Evolutionary conservation across 2,797 vertebrate species (phyloP), one percentile per base, ranked within the genome.

Genomic region (Malurus splendens): DNA sequence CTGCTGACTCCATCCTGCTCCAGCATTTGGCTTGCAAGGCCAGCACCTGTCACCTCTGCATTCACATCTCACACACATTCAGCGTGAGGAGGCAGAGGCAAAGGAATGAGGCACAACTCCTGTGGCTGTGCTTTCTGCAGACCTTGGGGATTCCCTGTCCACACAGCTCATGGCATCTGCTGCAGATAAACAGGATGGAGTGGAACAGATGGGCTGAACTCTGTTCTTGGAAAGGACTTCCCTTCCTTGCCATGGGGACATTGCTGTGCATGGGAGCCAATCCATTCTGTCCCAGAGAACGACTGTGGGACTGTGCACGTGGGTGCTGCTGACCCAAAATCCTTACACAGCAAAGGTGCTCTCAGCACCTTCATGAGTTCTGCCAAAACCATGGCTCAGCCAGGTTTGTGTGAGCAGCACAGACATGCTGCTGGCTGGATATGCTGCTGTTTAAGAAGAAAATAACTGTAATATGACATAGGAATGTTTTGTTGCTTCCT

Each of bases 221-320:
- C 42, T 84, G 32, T 4, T 24, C 30, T 86, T 87, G 59, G 51
- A 33, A 39, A 77, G 54, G 38, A 32, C 24, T 73, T 81, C 25
- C 16, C 5, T 12, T 75, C 39, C 22, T 30, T 24, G 14, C 47
- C 38, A 27, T 1, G 6, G 22, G 25, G 74, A 61, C 17, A 12
- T 2, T 38, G 33, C 39, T 76, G 48, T 51, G 66, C 33, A 20
- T 32, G 41, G 13, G 17, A 75, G 16, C 14, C 3, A 5, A 4
- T 48, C 64, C 72, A 79, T 47, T 24, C 51, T 30, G 7, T 42
- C 61, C 32, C 52, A 51, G 64, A 48, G 27, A 32, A 4, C 14
- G 33, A 27, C 33, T 48, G 10, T 23, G 38, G 61, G 30, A 51
- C 12, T 36, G 42, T 3, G 6, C 39, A 10, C 7, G 1, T 0